Conservation (phyloP, 1,140 invertebrate genomes). For the Holotrichia oblita region DNA sequence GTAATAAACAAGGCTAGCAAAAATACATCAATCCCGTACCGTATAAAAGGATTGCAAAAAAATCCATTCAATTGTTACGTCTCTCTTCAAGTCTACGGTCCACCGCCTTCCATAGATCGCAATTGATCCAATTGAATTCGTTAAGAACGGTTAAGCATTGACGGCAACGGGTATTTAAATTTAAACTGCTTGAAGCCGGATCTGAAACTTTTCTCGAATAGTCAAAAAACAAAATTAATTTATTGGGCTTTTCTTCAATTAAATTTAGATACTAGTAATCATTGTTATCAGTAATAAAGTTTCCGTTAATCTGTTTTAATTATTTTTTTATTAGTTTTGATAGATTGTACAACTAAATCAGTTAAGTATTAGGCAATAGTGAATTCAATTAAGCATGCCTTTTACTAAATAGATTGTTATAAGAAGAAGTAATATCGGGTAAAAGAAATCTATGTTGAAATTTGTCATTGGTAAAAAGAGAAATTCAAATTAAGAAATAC, state of each 20-base stretch:
- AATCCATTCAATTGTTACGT: conserved; percentile 20
- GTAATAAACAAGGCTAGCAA: neutral
- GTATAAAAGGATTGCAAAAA: conserved; percentile 2
- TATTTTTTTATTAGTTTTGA: too few relatives aligned
- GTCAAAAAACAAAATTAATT: conserved; percentile 3
- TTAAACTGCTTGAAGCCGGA: conserved; percentile 30
- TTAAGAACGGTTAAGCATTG: conserved; percentile 9
- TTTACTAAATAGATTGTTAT: too few relatives aligned
- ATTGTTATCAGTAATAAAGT: too few relatives aligned
- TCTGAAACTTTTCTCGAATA: neutral
- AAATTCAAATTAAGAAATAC: too few relatives aligned
- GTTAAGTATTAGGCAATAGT: too few relatives aligned
- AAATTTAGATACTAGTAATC: too few relatives aligned
- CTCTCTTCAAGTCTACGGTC: neutral
- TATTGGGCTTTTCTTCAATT: neutral
- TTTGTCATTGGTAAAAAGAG: too few relatives aligned
- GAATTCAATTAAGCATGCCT: too few relatives aligned
- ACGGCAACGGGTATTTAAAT: neutral
- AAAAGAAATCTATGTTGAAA: too few relatives aligned
- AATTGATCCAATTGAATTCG: conserved; percentile 27
- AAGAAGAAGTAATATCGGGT: too few relatives aligned
- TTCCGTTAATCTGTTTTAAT: too few relatives aligned
- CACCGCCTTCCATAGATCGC: conserved; percentile 9
- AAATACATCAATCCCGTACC: neutral
- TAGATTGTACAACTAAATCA: too few relatives aligned